A percentile compares a stretch with the other conserved stretches of the same genome.
phyloP scores from a whole-genome alignment of 2,113 vertebrate genomes.

The Sisor rabdophorus region DNA sequence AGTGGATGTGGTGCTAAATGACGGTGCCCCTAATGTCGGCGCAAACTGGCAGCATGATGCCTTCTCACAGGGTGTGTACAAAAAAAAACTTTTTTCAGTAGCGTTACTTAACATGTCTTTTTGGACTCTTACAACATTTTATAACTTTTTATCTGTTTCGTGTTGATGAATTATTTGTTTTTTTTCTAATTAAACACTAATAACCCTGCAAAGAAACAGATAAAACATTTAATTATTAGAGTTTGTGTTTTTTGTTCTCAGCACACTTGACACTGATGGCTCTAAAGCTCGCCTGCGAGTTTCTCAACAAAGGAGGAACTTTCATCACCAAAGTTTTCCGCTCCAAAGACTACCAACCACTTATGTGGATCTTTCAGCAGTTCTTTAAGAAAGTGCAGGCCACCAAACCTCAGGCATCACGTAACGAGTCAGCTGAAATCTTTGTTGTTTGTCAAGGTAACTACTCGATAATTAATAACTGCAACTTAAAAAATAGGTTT shows the following conservation, averaged over 20 bases:
- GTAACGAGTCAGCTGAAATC: constrained; percentile 94
- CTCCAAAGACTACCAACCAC: constrained; percentile 91
- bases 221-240: background rate
- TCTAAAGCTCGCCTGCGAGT: constrained; percentile 87
- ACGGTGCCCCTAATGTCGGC: constrained; percentile 91
- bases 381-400: constrained; percentile 91
- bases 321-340: constrained; percentile 97
- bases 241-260: constrained; percentile 49
- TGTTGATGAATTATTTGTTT: background rate
- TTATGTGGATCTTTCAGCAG: constrained; percentile 97
- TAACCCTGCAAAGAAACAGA: background rate
- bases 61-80: constrained; percentile 82
- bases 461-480: background rate
- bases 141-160: background rate
- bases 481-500: background rate
- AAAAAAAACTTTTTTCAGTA: no score
- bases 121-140: background rate
- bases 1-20: constrained; percentile 91
- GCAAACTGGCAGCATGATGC: constrained; percentile 94
- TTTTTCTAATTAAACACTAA: background rate
- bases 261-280: constrained; percentile 91
- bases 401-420: constrained; percentile 94
- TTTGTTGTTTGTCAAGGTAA: constrained; percentile 95
- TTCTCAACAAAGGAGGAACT: constrained; percentile 84
- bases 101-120: background rate